Percentiles rank a stretch among this genome's conserved stretches.
phyloP scores from a whole-genome alignment of 2,113 vertebrate genomes.

The Leucosticte australis region DNA sequence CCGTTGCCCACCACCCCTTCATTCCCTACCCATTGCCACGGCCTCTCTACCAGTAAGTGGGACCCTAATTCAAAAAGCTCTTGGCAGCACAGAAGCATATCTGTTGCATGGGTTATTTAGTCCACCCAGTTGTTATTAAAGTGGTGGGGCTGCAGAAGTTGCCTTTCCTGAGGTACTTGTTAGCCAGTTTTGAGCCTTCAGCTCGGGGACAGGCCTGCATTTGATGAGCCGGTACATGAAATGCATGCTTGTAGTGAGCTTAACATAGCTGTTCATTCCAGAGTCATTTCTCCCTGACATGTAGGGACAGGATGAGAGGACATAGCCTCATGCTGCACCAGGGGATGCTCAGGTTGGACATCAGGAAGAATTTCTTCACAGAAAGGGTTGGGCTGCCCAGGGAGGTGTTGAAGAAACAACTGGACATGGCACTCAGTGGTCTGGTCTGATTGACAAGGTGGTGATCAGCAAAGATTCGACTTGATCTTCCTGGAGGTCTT shows the following conservation, averaged over 20 bases:
- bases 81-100: not conserved
- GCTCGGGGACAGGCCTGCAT: not conserved
- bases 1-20: constrained; percentile 76
- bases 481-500: not conserved
- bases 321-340: not conserved
- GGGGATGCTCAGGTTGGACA: not conserved
- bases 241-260: not conserved
- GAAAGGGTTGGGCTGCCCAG: not conserved
- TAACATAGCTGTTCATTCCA: not conserved
- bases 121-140: not conserved
- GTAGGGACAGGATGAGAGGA: not conserved
- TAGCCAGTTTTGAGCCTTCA: not conserved
- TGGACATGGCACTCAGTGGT: not conserved
- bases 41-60: constrained; percentile 86
- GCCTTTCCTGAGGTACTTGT: not conserved
- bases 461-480: not conserved
- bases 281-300: not conserved
- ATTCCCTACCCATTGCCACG: constrained; percentile 83
- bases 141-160: not conserved
- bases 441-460: not conserved
- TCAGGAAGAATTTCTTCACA: not conserved
- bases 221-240: not conserved
- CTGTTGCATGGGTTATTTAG: not conserved
- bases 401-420: not conserved
- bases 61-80: not conserved